Evolutionary conservation across 2,888 invertebrate genomes (phyloP).

Genomic region (Eutolmus rufibarbis): DNA sequence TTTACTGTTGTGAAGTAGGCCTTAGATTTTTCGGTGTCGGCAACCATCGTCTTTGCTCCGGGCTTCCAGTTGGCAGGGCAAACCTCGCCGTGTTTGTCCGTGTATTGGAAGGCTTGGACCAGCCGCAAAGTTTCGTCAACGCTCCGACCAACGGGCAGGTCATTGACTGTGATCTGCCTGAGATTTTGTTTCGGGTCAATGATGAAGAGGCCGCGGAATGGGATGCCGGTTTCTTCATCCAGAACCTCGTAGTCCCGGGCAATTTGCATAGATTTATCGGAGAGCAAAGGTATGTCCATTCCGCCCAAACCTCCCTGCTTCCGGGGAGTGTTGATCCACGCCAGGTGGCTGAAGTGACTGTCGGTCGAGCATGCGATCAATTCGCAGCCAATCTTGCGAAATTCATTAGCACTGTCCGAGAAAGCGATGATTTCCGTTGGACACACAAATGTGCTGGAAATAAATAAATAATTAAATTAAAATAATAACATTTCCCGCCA

Average conservation of each 20-base stretch:
- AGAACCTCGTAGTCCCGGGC: constrained; percentile 88
- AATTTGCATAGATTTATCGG: constrained; percentile 89
- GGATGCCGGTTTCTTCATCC: constrained; percentile 89
- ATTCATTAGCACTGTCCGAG: constrained; percentile 86
- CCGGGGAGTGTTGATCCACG: constrained; percentile 94
- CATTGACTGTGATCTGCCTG: constrained; percentile 95
- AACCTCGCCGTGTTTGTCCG: constrained; percentile 92
- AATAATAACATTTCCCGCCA: background rate
- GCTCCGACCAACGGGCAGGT: constrained; percentile 90
- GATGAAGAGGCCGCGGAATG: constrained; percentile 95
- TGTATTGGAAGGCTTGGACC: constrained; percentile 97
- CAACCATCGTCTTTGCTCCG: constrained; percentile 90
- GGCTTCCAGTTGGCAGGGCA: constrained; percentile 97
- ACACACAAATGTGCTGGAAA: constrained; percentile 74
- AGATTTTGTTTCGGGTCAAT: constrained; percentile 88
- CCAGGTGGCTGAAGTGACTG: constrained; percentile 95
- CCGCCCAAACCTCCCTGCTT: constrained; percentile 94
- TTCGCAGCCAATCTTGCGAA: constrained; percentile 83
- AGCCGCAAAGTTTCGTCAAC: constrained; percentile 94
- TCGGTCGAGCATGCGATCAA: constrained; percentile 94
- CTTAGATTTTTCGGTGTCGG: constrained; percentile 82
- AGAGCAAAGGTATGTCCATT: constrained; percentile 92
- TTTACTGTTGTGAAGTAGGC: constrained; percentile 73
- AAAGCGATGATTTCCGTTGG: constrained; percentile 98
- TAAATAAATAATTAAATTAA: background rate